Evolutionary conservation across 2,888 invertebrate species (phyloP).

Genomic region (Anthrax anthrax): DNA sequence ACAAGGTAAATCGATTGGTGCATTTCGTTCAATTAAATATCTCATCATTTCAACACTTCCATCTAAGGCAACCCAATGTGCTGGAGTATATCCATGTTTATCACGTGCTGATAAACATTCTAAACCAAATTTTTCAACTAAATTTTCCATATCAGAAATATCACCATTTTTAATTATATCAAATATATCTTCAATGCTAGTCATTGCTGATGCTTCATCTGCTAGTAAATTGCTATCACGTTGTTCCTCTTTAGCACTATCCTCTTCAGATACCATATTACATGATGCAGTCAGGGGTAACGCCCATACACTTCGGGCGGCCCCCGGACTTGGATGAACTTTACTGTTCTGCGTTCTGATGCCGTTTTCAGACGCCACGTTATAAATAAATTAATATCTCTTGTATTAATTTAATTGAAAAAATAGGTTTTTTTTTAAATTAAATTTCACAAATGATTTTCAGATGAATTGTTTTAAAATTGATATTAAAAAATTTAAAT

Average conservation of each 20-base stretch:
- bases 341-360: conserved; percentile 36
- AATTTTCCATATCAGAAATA: conserved; percentile 65
- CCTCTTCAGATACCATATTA: conserved; percentile 61
- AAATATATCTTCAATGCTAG: conserved; percentile 52
- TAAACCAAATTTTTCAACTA: conserved; percentile 67
- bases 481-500: too few relatives aligned
- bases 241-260: conserved; percentile 38
- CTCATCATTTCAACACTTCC: conserved; percentile 83
- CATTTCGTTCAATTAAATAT: conserved; percentile 68
- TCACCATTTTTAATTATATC: conserved; percentile 76
- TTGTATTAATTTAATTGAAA: too few relatives aligned
- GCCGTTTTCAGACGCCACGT: conserved; percentile 32
- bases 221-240: conserved; percentile 34
- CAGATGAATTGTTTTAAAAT: too few relatives aligned
- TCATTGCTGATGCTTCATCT: conserved; percentile 19
- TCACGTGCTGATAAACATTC: conserved; percentile 67
- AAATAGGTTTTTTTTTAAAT: too few relatives aligned
- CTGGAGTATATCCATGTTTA: conserved; percentile 85
- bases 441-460: too few relatives aligned
- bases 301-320: conserved; percentile 81
- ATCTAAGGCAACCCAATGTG: conserved; percentile 74
- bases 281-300: conserved; percentile 65
- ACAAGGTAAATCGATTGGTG: conserved; percentile 74
- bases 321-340: conserved; percentile 76
- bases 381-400: conserved; percentile 20